Evolutionary conservation across 2,888 invertebrate genomes (phyloP), one percentile per base, ranked within the genome.

Genomic region (Phragmatobia fuliginosa): DNA sequence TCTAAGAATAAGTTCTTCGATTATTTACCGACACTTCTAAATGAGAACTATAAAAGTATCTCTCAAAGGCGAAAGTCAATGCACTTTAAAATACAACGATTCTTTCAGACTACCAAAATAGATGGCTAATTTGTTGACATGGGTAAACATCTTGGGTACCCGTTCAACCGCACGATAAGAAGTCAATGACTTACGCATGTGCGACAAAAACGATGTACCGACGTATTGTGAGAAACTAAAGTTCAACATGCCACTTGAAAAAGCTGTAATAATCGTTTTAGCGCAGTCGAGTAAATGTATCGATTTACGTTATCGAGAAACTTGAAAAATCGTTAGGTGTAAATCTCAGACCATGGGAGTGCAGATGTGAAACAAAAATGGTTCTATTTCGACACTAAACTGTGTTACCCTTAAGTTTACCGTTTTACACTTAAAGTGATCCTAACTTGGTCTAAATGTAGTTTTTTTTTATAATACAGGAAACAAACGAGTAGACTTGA

Each of bases 91-190:
- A 56, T 16, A 60, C n/a, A 60, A 33, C n/a, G 14, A 38, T 38
- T 41, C 28, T 21, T n/a, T 11, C 11, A 28, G 11, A 58, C 36
- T 75, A 62, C 61, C 36, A 59, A 71, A 73, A 73, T 70, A 78
- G 56, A 16, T 28, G 28, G 68, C 74, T 71, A 62, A 28, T 58
- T 70, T 73, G 71, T 78, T 81, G 66, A 74, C 67, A 68, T n/a
- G 68, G n/a, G 61, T 62, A 70, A 67, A 67, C 69, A 68, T 11
- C 11, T 59, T 32, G 61, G 60, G 33, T 71, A 28, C 28, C 18
- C n/a, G 36, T 66, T 25, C 52, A 28, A 36, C 59, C 2, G 45
- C n/a, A 36, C 49, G 81, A 80, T 80, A 81, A 75, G 58, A 62
- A 62, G 80, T 76, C 79, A 76, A 73, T 63, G 73, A 63, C 76